Conservation (phyloP, 2,113 vertebrate genomes). For the Corvus hawaiiensis region DNA sequence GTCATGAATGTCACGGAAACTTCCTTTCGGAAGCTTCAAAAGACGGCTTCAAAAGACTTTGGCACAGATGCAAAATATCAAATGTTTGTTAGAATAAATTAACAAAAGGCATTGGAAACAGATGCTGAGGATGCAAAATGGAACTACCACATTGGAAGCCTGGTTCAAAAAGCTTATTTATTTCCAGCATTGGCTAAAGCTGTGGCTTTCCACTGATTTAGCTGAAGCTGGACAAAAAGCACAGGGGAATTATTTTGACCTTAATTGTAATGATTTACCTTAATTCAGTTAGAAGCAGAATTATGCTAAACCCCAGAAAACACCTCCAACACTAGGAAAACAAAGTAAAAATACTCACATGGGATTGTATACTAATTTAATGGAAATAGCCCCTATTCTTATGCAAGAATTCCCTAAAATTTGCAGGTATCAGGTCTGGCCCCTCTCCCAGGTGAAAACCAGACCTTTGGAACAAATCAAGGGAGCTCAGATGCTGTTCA, state of each 20-base stretch:
- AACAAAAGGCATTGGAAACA: not conserved
- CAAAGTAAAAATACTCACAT: not conserved
- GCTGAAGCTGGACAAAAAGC: not conserved
- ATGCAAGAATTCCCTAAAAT: not conserved
- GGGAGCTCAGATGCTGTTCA: not conserved
- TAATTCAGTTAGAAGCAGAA: not conserved
- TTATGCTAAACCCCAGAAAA: not conserved
- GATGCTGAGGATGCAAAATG: not conserved
- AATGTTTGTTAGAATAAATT: not conserved
- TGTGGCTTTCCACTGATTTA: not conserved
- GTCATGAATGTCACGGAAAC: not conserved
- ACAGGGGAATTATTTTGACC: not conserved
- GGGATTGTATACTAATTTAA: not conserved
- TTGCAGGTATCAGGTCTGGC: not conserved
- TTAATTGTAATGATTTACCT: not conserved
- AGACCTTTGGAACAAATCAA: not conserved
- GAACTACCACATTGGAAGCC: not conserved
- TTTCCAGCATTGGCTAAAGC: not conserved
- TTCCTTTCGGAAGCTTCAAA: no score
- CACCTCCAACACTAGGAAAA: not conserved
- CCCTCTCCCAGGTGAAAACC: not conserved
- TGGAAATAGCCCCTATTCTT: not conserved
- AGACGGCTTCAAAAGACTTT: not conserved
- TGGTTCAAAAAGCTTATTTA: not conserved
- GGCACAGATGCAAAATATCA: not conserved